Conservation (phyloP, 1,140 invertebrate species). For the Oncopodura yosiiana region DNA sequence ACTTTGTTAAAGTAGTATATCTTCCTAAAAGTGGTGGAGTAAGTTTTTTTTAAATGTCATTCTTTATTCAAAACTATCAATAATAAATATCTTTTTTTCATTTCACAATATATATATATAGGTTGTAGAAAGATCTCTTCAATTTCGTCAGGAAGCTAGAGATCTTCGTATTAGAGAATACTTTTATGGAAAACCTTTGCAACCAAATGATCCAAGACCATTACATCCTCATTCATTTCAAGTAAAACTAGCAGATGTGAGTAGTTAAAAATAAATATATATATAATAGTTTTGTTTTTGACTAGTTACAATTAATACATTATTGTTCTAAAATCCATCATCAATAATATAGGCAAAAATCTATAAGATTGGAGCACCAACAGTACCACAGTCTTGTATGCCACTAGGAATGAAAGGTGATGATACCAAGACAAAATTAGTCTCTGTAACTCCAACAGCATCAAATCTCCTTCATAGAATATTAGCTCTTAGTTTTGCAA, state of each 20-base stretch:
- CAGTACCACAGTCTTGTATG: slow-evolving; percentile 85
- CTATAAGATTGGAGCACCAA: slow-evolving; percentile 88
- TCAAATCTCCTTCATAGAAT: slow-evolving; percentile 74
- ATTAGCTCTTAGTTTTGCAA: slow-evolving; percentile 74
- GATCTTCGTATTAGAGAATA: slow-evolving; percentile 82
- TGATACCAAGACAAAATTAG: slow-evolving; percentile 84
- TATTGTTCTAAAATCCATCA: not conserved
- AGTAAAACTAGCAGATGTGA: slow-evolving; percentile 74
- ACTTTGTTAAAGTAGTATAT: slow-evolving; percentile 84
- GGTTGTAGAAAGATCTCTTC: slow-evolving; percentile 73
- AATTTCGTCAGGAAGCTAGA: slow-evolving; percentile 59
- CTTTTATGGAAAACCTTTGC: slow-evolving; percentile 77
- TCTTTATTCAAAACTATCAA: not conserved
- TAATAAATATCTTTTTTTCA: too few relatives aligned
- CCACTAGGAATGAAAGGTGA: slow-evolving; percentile 89
- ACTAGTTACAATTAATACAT: not conserved
- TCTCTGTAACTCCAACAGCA: slow-evolving; percentile 48
- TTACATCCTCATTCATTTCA: slow-evolving; percentile 89
- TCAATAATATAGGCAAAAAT: slow-evolving; percentile 43
- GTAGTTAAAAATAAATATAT: slow-evolving; percentile 40
- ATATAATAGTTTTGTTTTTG: slow-evolving; percentile 37
- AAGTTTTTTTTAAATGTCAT: slow-evolving; percentile 39
- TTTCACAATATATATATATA: slow-evolving; percentile 41
- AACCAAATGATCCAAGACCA: slow-evolving; percentile 43
- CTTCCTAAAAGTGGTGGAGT: slow-evolving; percentile 94